phyloP scores from a whole-genome alignment of 2,888 invertebrate species.

The Agriopis marginaria region DNA sequence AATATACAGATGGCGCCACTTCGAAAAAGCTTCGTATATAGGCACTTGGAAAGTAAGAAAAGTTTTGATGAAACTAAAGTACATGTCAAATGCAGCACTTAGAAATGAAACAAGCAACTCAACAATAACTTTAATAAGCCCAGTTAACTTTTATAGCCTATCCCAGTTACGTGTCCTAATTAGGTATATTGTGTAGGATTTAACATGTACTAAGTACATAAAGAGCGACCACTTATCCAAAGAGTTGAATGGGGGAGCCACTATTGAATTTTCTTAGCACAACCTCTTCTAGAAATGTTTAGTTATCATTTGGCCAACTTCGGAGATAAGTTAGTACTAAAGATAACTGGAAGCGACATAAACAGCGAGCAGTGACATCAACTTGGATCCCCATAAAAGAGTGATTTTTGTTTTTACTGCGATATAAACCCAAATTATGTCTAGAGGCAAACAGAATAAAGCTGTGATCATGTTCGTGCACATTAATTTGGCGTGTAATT shows the following conservation, averaged over 20 bases:
- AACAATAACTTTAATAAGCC: too few species aligned
- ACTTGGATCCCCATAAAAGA: conserved; percentile 14
- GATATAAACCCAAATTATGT: conserved; percentile 18
- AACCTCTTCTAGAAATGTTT: not conserved
- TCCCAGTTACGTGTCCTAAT: too few species aligned
- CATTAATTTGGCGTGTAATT: too few species aligned
- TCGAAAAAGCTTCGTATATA: not conserved
- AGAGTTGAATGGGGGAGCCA: not conserved
- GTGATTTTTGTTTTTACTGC: conserved; percentile 26
- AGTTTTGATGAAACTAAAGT: too few species aligned
- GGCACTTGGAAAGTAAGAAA: too few species aligned
- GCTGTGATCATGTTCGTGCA: conserved; percentile 6
- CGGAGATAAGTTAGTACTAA: not conserved
- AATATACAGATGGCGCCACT: conserved; percentile 29
- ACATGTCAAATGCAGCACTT: too few species aligned
- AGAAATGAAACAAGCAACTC: too few species aligned
- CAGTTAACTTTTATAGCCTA: too few species aligned
- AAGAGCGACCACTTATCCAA: not conserved
- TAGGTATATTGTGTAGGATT: too few species aligned
- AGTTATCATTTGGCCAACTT: not conserved
- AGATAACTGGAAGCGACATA: conserved; percentile 22
- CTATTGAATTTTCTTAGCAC: not conserved
- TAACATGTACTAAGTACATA: not conserved
- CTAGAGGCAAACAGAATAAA: conserved; percentile 20
- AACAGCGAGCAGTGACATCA: conserved; percentile 19